Percentiles rank a stretch among this genome's conserved stretches.
These are phyloP conservation scores for Mythimna impura DNA, from an alignment of 2,888 invertebrate genomes.

Conservation along the genomic window DNA sequence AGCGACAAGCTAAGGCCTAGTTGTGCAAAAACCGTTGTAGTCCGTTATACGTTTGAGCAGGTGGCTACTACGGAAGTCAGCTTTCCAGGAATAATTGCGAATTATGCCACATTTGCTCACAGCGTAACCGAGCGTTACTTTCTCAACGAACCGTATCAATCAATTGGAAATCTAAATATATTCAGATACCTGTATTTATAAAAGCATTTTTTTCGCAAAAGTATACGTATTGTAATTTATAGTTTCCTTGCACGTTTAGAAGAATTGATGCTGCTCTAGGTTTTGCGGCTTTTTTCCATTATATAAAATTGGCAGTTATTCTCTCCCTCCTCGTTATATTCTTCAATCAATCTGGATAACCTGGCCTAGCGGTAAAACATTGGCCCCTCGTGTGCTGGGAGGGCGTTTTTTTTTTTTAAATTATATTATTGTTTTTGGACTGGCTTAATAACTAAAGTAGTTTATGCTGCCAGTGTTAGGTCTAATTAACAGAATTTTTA, in stretches of 20 bases:
- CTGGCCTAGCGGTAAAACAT: constrained; percentile 36
- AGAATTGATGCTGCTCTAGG: constrained; percentile 22
- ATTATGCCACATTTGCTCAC: constrained; percentile 81
- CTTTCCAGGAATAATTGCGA: constrained; percentile 80
- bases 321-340: constrained; percentile 21
- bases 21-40: constrained; percentile 85
- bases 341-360: constrained; percentile 51
- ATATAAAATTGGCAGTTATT: constrained; percentile 51
- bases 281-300: constrained; percentile 41
- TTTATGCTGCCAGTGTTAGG: background rate
- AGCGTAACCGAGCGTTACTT: constrained; percentile 79
- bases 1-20: constrained; percentile 77
- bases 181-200: constrained; percentile 39
- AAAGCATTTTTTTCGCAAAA: constrained; percentile 1
- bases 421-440: constrained; percentile 5
- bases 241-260: constrained; percentile 24
- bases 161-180: constrained; percentile 73
- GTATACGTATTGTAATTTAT: constrained; percentile 6
- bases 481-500: background rate
- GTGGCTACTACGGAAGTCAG: constrained; percentile 72
- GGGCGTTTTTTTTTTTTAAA: constrained; percentile 1
- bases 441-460: constrained; percentile 8
- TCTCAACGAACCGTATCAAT: constrained; percentile 78
- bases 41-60: constrained; percentile 79
- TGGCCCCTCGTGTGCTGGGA: constrained; percentile 24